phyloP scores from a whole-genome alignment of 2,113 vertebrate genomes.

The Meriones unguiculatus region DNA sequence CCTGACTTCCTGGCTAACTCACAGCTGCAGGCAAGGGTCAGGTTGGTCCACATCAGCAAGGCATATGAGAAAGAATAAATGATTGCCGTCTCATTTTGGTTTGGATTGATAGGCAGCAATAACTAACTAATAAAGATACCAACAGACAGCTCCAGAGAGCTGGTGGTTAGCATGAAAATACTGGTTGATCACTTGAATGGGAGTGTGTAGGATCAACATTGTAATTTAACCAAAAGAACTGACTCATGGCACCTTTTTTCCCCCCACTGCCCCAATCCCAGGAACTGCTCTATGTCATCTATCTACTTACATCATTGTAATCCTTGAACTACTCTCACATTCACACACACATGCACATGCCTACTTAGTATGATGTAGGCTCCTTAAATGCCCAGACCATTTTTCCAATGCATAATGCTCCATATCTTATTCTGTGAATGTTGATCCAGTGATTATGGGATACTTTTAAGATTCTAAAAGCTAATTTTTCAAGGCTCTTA shows the following conservation, averaged over 20 bases:
- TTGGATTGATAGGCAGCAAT: not conserved
- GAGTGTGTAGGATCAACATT: not conserved
- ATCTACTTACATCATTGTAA: not conserved
- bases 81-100: not conserved
- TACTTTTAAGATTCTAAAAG: slow-evolving; percentile 40
- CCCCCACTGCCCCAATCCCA: not conserved
- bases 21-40: not conserved
- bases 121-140: slow-evolving; percentile 2
- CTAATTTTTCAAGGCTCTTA: not conserved
- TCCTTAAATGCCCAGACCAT: not conserved
- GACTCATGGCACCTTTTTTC: not conserved
- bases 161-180: not conserved
- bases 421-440: not conserved
- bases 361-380: not conserved
- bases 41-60: not conserved
- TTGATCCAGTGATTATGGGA: not conserved
- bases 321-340: not conserved
- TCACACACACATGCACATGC: not conserved
- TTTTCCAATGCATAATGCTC: not conserved
- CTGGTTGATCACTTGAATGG: not conserved
- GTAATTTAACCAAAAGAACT: not conserved
- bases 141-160: not conserved
- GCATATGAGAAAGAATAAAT: not conserved
- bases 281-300: not conserved
- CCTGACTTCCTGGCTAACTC: not conserved